These are phyloP conservation scores for Lutraria lutraria DNA, from an alignment of 2,888 invertebrate species.

Conservation along the genomic window DNA sequence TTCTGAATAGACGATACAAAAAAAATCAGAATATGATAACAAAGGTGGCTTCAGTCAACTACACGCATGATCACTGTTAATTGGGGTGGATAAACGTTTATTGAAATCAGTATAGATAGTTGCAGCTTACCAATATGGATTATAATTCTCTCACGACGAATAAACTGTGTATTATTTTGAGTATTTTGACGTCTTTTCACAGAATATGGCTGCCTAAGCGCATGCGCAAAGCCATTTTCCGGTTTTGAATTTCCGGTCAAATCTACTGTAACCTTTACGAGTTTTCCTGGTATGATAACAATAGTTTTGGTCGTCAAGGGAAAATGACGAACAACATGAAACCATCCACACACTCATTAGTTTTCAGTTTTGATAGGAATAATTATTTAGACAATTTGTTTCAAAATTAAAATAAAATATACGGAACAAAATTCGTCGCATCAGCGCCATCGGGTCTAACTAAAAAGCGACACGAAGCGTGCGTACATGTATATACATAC, in stretches of 20 bases:
- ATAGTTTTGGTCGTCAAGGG: too few species aligned
- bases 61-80: neutral
- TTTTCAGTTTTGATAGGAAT: too few species aligned
- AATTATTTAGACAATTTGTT: too few species aligned
- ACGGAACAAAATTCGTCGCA: too few species aligned
- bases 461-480: too few species aligned
- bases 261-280: neutral
- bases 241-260: slow-evolving; percentile 20
- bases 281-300: too few species aligned
- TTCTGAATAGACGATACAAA: neutral
- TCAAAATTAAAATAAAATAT: too few species aligned
- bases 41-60: neutral
- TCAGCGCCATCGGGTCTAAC: too few species aligned
- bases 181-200: slow-evolving; percentile 46
- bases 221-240: slow-evolving; percentile 45
- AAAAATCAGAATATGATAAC: slow-evolving; percentile 12
- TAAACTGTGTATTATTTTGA: slow-evolving; percentile 7
- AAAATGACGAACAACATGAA: too few species aligned
- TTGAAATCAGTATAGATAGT: neutral
- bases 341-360: too few species aligned
- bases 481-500: too few species aligned
- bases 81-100: neutral
- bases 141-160: neutral
- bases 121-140: slow-evolving; percentile 1
- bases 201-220: slow-evolving; percentile 55